Percentiles rank a stretch among this genome's conserved stretches.
These are phyloP conservation scores for Galbula dea DNA, from an alignment of 2,113 vertebrate genomes.

Conservation along the genomic window DNA sequence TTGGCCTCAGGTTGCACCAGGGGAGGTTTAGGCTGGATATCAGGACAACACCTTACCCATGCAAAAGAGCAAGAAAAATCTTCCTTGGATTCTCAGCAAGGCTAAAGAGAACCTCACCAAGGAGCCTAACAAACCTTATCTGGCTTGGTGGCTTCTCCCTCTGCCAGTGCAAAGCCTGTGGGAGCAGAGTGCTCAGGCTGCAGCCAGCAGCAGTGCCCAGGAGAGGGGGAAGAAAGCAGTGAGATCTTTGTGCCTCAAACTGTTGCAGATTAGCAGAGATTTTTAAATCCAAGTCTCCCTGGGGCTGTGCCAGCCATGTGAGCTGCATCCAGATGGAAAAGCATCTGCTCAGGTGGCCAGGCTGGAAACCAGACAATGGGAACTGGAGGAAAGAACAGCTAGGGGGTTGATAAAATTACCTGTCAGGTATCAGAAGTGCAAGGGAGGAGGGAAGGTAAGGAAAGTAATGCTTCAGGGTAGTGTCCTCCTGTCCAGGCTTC, in stretches of 20 bases:
- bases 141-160: neutral
- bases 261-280: neutral
- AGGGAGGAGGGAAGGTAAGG: neutral
- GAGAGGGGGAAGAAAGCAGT: neutral
- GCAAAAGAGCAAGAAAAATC: neutral
- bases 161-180: fast-evolving
- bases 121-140: neutral
- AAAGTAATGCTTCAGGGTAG: neutral
- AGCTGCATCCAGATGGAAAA: neutral
- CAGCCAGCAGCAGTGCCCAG: neutral
- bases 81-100: neutral
- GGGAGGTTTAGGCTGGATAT: no score
- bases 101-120: neutral
- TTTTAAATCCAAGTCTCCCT: neutral
- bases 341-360: neutral
- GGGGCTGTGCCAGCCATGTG: neutral
- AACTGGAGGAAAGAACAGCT: neutral
- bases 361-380: neutral
- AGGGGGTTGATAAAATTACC: neutral
- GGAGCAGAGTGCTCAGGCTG: neutral
- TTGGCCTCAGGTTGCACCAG: no score
- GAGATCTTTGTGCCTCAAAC: neutral
- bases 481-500: neutral
- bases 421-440: neutral
- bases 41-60: neutral